Base-by-base conservation (phyloP, 2,797 vertebrate genomes). In the Gymnoscopelus microlampas region DNA sequence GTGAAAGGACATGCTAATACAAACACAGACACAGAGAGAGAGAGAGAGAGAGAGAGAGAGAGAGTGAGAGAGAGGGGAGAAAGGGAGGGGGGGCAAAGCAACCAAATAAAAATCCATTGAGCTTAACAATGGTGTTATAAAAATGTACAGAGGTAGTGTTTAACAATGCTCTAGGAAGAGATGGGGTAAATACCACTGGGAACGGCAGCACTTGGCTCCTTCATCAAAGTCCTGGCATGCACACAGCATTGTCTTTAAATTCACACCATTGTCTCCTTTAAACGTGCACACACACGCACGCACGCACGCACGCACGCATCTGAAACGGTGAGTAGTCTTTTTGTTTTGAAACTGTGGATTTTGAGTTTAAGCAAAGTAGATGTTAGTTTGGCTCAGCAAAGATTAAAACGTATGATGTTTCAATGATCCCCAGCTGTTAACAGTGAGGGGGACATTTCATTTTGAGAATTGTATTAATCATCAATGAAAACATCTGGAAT, bases 111-210 rank as follows among this genome's bases (percentile, higher is more conserved):
- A 90, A 85, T 88, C 86, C 86, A 92, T 86, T 86, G 89, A 93
- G 87, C 87, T 86, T 85, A 91, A 92, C 90, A 92, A 93, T 92
- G 90, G 86, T 85, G 87, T 91, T 90, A 89, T 89, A 90, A 90
- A 90, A 90, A 91, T 87, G 88, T 91, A 91, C 87, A 85, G 90
- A 93, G 89, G 88, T 90, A 88, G 85, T 91, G 87, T 87, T 90
- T 86, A 94, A 93, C 93, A 94, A 94, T 94, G 87, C 80, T 86
- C 81, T 86, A 88, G 93, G 93, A 94, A 94, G 91, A 90, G 87
- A 88, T 55, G 69, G 82, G 76, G 87, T 92, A 89, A 92, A 92
- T 90, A 91, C 86, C 79, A 86, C 85, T 89, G 88, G 86, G 91
- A 90, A 88, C 68, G 88, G 91, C 77, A 75, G 84, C 69, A 79